phyloP scores from a whole-genome alignment of 92 coral and sea anemone species.

The Paragorgia papillata region DNA sequence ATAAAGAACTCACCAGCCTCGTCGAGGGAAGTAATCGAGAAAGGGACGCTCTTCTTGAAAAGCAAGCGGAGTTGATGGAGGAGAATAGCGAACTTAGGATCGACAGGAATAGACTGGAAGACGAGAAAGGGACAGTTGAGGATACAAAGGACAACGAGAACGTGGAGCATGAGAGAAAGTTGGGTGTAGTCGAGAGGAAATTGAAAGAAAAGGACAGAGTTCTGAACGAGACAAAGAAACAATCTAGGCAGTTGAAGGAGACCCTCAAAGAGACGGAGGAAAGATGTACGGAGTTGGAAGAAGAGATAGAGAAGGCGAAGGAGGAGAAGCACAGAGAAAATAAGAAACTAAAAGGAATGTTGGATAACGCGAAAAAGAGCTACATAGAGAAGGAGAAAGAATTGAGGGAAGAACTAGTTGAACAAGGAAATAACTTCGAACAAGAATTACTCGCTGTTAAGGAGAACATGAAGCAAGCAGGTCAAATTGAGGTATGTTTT shows the following conservation, averaged over 20 bases:
- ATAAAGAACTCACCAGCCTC: slow-evolving; percentile 29
- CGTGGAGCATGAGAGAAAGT: slow-evolving; percentile 9
- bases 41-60: slow-evolving; percentile 18
- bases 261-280: background rate
- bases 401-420: slow-evolving; percentile 59
- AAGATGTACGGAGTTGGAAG: slow-evolving; percentile 9
- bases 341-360: slow-evolving; percentile 34
- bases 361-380: slow-evolving; percentile 37
- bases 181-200: slow-evolving; percentile 13
- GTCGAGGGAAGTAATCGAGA: slow-evolving; percentile 44
- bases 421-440: slow-evolving; percentile 49
- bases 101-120: background rate
- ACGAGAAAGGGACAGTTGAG: slow-evolving; percentile 4
- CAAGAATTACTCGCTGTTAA: background rate
- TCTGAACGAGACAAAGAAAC: slow-evolving; percentile 81
- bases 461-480: slow-evolving; percentile 12
- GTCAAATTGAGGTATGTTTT: slow-evolving; percentile 13
- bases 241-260: slow-evolving; percentile 64
- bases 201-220: slow-evolving; percentile 68
- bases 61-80: slow-evolving; percentile 50
- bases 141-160: slow-evolving; percentile 10
- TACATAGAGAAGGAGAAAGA: slow-evolving; percentile 28
- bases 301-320: slow-evolving; percentile 58
- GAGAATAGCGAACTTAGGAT: slow-evolving; percentile 38
- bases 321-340: slow-evolving; percentile 35